Base-by-base conservation (phyloP, 1,140 invertebrate species). In the Papilio dardanus region DNA sequence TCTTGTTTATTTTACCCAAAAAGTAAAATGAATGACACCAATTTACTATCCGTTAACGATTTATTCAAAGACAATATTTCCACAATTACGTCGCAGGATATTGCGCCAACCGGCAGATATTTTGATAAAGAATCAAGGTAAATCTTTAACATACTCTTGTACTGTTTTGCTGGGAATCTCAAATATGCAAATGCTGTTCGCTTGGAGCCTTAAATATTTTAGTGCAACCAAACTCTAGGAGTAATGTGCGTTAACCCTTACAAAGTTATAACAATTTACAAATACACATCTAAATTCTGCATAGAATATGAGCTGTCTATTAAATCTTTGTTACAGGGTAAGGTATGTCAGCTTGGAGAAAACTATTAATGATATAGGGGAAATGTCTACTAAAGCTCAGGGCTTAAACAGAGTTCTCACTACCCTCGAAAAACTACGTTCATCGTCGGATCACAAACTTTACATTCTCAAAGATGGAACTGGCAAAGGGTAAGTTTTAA, bases 341-440 rank as follows among this genome's bases (percentile, higher is more conserved):
- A 62, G 30, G 24, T 28, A 28, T 3, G 12, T 14, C 12, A 62
- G 21, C 8, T 28, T 28, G 21, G 54, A 62, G 12, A 12, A 62
- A 62, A 28, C 30, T 62, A 62, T 62, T 28, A 62, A 62, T 14
- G n/a, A n/a, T 7, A 19, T 50, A 14, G 54, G 54, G 24, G 10
- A 14, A 14, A 28, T 62, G 54, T 62, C 54, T 4, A 28, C 54
- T 62, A 62, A 62, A 28, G 96, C 96, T 19, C 96, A 97, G 89
- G 96, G 95, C n/a, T 91, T 97, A 0, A 95, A 90, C 71, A 96
- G 95, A 83, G 94, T 95, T 1, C 96, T 97, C 78, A 97, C 96
- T 7, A 96, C 95, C 30, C 94, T 95, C 1, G 94, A 96, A 16
- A 95, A 95, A 79, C 85, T 97, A 8, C 93, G 95, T 62, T 95